phyloP scores from a whole-genome alignment of 2,888 invertebrate species.

The Limenitis arthemis region DNA sequence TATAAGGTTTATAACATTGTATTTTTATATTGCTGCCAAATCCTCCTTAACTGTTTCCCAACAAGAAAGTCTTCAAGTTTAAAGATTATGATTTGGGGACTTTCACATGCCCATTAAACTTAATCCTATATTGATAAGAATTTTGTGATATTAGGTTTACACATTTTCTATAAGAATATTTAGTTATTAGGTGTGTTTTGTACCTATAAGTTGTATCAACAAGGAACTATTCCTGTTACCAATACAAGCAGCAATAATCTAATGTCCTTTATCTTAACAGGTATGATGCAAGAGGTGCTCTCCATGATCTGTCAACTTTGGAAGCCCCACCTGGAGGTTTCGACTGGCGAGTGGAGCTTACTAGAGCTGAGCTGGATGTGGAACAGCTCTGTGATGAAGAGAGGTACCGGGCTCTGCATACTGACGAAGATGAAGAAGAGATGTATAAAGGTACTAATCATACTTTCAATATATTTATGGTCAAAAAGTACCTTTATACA shows the following conservation, averaged over 20 bases:
- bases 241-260: not conserved
- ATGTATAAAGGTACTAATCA: constrained; percentile 86
- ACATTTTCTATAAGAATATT: too few species aligned
- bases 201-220: not conserved
- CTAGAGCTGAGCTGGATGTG: constrained; percentile 81
- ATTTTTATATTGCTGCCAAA: too few species aligned
- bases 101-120: too few species aligned
- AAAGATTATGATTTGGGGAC: too few species aligned
- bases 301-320: constrained; percentile 85
- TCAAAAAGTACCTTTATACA: not conserved
- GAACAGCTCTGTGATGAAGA: constrained; percentile 97
- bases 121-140: too few species aligned
- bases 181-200: not conserved
- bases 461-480: not conserved
- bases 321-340: constrained; percentile 86
- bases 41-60: too few species aligned
- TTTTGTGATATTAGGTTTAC: too few species aligned
- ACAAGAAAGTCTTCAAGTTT: too few species aligned
- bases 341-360: constrained; percentile 74
- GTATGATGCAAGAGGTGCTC: constrained; percentile 95
- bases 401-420: constrained; percentile 90
- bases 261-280: constrained; percentile 64
- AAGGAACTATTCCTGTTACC: not conserved
- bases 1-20: not conserved
- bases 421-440: constrained; percentile 90